phyloP scores from a whole-genome alignment of 2,888 invertebrate species.

The Drosophila ezoana region DNA sequence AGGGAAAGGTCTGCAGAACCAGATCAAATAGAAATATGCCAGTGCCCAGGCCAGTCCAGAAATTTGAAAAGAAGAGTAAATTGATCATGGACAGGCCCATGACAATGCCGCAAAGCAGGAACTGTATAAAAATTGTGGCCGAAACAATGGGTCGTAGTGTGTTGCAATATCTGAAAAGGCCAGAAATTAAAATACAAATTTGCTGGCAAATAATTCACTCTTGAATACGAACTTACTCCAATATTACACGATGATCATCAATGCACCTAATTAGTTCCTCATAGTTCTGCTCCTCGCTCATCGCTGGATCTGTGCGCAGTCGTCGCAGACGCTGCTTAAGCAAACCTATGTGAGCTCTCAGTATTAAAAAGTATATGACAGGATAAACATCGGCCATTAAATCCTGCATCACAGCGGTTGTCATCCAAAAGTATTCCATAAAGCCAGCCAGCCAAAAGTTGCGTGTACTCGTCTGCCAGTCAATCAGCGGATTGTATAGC shows the following conservation, averaged over 20 bases:
- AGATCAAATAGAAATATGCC: conserved; percentile 36
- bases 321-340: conserved; percentile 40
- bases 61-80: conserved; percentile 55
- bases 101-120: conserved; percentile 55
- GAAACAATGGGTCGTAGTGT: conserved; percentile 50
- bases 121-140: conserved; percentile 59
- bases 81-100: conserved; percentile 54
- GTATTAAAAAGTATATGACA: conserved; percentile 34
- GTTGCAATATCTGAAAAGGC: conserved; percentile 43
- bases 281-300: conserved; percentile 35
- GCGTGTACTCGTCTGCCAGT: conserved; percentile 8
- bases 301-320: conserved; percentile 32
- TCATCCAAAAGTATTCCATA: conserved; percentile 40
- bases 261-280: conserved; percentile 52
- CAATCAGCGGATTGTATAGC: conserved; percentile 50
- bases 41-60: conserved; percentile 51
- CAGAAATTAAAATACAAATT: background rate
- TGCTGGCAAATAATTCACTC: background rate
- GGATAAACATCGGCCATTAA: conserved; percentile 55
- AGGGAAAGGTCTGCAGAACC: conserved; percentile 60
- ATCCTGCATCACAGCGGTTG: conserved; percentile 30
- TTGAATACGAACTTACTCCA: conserved; percentile 34
- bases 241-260: conserved; percentile 49
- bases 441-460: conserved; percentile 37
- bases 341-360: conserved; percentile 42